These are phyloP conservation scores for Archaeoteleia sp. DNA, from an alignment of 2,888 invertebrate species.

Conservation along the genomic window DNA sequence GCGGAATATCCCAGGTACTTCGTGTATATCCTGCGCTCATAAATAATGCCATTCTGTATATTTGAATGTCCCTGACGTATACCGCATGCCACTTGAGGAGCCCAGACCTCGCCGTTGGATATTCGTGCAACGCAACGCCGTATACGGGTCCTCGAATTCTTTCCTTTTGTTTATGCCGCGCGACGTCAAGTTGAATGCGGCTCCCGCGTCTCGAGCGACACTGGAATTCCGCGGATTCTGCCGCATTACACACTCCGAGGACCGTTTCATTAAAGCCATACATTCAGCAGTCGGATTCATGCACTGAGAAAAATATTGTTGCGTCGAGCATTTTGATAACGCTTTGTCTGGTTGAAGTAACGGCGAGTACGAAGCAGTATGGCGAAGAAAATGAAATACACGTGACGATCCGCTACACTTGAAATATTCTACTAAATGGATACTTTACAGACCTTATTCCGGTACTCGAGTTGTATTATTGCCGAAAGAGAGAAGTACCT, in stretches of 20 bases:
- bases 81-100: constrained; percentile 68
- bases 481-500: too few species aligned
- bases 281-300: constrained; percentile 2
- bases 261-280: constrained; percentile 34
- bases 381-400: constrained; percentile 18
- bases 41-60: constrained; percentile 72
- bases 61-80: constrained; percentile 72
- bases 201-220: constrained; percentile 21
- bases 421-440: too few species aligned
- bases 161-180: constrained; percentile 64
- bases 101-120: constrained; percentile 25
- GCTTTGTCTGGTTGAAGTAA: constrained; percentile 10
- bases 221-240: constrained; percentile 32
- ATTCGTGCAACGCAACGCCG: constrained; percentile 27
- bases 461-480: too few species aligned
- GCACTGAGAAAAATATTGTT: constrained; percentile 20
- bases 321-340: constrained; percentile 28
- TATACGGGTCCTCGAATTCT: constrained; percentile 57
- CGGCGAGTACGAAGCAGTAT: constrained; percentile 4
- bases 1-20: constrained; percentile 59
- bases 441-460: too few species aligned
- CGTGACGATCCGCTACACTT: too few species aligned
- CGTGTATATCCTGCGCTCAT: constrained; percentile 65
- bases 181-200: constrained; percentile 63
- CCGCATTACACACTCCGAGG: constrained; percentile 14